Conservation (phyloP, 2,113 vertebrate species). For the Hippopotamus amphibius region DNA sequence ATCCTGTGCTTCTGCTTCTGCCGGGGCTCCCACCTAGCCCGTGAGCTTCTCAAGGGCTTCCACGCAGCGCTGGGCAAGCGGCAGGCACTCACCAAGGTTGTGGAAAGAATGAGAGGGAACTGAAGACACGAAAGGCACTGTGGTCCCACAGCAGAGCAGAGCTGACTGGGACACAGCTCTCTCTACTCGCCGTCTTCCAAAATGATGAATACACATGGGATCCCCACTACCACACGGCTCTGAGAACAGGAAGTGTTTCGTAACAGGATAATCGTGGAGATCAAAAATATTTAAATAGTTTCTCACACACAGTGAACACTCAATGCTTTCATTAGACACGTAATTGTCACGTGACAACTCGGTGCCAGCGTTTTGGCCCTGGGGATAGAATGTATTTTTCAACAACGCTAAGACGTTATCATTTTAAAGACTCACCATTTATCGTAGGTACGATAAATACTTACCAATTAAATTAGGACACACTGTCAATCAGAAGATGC, state of each 20-base stretch:
- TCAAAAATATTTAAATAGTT: background rate
- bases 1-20: background rate
- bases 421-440: slow-evolving; percentile 8
- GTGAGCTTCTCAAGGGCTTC: too few relatives aligned
- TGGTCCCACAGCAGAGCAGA: background rate
- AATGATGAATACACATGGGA: background rate
- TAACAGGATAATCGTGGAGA: background rate
- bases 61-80: background rate
- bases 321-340: background rate
- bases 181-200: background rate
- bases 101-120: background rate
- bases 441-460: background rate
- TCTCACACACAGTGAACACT: background rate
- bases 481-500: background rate
- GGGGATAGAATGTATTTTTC: background rate
- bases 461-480: background rate
- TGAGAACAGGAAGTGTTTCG: background rate
- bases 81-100: background rate
- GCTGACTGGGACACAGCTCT: background rate
- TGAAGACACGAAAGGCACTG: background rate
- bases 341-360: slow-evolving; percentile 17
- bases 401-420: background rate
- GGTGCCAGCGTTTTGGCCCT: background rate
- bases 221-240: background rate
- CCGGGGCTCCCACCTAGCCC: background rate